Evolutionary conservation across 1,140 invertebrate genomes (phyloP).

Genomic region (Eulimnadia texana): DNA sequence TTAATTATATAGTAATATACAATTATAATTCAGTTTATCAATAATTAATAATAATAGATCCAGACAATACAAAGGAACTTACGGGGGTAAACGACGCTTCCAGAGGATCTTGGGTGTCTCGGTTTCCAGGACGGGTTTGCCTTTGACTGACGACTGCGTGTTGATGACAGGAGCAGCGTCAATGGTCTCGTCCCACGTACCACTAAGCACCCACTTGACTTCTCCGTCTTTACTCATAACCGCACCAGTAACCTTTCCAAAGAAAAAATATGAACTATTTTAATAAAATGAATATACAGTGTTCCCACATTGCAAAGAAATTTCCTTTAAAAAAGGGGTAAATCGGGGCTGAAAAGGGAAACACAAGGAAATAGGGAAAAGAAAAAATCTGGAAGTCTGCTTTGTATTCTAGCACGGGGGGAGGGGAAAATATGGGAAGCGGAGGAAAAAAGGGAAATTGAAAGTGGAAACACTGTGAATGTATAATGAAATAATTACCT

Average conservation of each 20-base stretch:
- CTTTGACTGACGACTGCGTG: slow-evolving; percentile 39
- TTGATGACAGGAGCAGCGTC: slow-evolving; percentile 82
- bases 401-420: no score
- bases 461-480: not conserved
- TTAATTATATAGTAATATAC: not conserved
- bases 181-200: slow-evolving; percentile 89
- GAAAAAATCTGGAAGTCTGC: no score
- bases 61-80: no score
- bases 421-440: no score
- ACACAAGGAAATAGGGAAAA: no score
- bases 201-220: slow-evolving; percentile 66
- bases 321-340: no score
- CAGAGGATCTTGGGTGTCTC: slow-evolving; percentile 69
- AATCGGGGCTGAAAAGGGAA: no score
- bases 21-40: slow-evolving; percentile 8
- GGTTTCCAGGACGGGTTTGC: slow-evolving; percentile 80
- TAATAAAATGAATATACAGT: no score
- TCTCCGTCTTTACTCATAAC: slow-evolving; percentile 43
- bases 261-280: not conserved
- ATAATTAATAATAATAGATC: no score
- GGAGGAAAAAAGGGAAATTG: no score
- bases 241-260: slow-evolving; percentile 47
- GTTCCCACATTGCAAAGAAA: no score
- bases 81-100: slow-evolving; percentile 61
- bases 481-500: slow-evolving; percentile 46